phyloP scores from a whole-genome alignment of 2,113 vertebrate species.

The Cololabis saira region DNA sequence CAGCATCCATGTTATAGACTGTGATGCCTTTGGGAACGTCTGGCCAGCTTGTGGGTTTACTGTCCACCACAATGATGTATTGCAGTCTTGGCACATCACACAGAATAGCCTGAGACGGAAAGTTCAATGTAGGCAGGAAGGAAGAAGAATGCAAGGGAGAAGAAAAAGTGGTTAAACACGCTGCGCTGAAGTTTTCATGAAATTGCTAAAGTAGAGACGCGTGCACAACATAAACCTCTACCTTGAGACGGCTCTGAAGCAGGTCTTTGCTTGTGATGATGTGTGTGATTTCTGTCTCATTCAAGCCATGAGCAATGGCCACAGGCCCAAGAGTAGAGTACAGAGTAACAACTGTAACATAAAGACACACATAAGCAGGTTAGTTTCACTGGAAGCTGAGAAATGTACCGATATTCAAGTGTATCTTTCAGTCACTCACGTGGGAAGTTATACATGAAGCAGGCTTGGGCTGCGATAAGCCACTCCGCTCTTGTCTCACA shows the following conservation, averaged over 20 bases:
- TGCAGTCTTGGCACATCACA: slow-evolving; percentile 88
- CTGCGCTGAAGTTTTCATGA: not conserved
- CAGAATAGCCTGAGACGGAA: slow-evolving; percentile 85
- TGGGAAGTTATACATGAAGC: slow-evolving; percentile 98
- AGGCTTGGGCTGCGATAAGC: slow-evolving; percentile 93
- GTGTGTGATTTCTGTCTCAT: slow-evolving; percentile 94
- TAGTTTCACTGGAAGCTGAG: not conserved
- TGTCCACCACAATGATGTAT: slow-evolving; percentile 94
- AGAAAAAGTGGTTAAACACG: slow-evolving; percentile 13
- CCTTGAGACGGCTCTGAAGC: slow-evolving; percentile 93
- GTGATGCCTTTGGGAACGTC: slow-evolving; percentile 89
- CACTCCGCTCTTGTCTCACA: slow-evolving; percentile 97
- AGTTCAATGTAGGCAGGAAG: not conserved
- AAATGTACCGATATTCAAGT: not conserved
- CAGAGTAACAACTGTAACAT: slow-evolving; percentile 90
- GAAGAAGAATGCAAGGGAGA: not conserved
- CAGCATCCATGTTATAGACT: slow-evolving; percentile 90
- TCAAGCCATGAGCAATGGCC: slow-evolving; percentile 93
- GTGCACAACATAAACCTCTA: slow-evolving; percentile 52
- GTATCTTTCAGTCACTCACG: slow-evolving; percentile 80
- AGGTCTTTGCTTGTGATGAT: slow-evolving; percentile 97
- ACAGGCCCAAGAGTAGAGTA: slow-evolving; percentile 92
- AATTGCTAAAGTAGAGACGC: no score
- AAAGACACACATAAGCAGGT: not conserved
- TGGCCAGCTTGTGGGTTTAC: slow-evolving; percentile 85